Evolutionary conservation across 2,888 invertebrate species (phyloP).

Genomic region (Marronus borbonicus): DNA sequence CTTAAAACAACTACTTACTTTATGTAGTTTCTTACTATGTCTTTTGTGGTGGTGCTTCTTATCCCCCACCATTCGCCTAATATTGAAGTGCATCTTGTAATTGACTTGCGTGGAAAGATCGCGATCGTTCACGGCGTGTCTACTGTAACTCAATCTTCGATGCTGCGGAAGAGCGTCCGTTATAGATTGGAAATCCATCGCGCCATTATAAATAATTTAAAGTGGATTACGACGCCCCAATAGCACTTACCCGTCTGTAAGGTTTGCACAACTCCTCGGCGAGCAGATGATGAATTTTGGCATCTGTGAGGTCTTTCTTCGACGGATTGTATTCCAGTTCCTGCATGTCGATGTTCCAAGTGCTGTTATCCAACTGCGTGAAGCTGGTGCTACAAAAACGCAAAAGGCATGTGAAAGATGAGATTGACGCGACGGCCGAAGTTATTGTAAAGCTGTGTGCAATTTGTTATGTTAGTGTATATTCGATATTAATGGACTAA

Average conservation of each 20-base stretch:
- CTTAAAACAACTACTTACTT: conserved; percentile 72
- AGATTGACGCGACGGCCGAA: not conserved
- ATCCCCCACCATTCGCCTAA: conserved; percentile 88
- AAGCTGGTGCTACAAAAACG: conserved; percentile 81
- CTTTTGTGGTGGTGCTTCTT: conserved; percentile 83
- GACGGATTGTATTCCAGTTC: conserved; percentile 94
- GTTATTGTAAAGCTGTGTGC: conserved; percentile 39
- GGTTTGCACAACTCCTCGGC: conserved; percentile 92
- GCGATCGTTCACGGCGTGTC: conserved; percentile 91
- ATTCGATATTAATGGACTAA: too few relatives aligned
- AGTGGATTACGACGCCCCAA: conserved; percentile 1
- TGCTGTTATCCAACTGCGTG: conserved; percentile 87
- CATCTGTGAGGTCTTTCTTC: conserved; percentile 93
- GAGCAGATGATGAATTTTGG: conserved; percentile 93
- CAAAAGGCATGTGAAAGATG: conserved; percentile 8
- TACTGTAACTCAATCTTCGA: conserved; percentile 90
- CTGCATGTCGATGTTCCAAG: conserved; percentile 94
- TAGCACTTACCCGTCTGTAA: conserved; percentile 82
- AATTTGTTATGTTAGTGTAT: conserved; percentile 10
- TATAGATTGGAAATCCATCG: not conserved
- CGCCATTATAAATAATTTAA: not conserved
- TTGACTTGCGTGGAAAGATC: conserved; percentile 90
- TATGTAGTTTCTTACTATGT: conserved; percentile 87
- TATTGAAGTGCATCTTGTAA: conserved; percentile 92
- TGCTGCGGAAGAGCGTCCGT: conserved; percentile 75